Conservation (phyloP, 2,113 vertebrate species). For the Sphyrna mokarran region DNA sequence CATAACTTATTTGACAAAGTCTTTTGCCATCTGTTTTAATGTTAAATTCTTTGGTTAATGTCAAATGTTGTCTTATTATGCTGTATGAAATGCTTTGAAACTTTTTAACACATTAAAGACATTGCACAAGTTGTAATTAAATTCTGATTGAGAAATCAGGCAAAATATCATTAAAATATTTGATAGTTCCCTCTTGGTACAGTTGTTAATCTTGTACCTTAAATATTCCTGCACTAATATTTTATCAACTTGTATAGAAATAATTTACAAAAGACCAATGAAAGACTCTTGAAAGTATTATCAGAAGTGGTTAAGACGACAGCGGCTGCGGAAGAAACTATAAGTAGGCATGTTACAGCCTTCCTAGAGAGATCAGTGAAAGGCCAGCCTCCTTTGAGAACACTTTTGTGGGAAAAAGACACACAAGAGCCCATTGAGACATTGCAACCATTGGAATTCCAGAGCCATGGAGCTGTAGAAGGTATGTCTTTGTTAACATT, state of each 20-base stretch:
- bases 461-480: conserved; percentile 52
- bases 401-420: conserved; percentile 52
- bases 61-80: background rate
- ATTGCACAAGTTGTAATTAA: background rate
- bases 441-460: conserved; percentile 45
- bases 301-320: conserved; percentile 84
- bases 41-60: background rate
- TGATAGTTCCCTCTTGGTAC: background rate
- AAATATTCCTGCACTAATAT: conserved; percentile 41
- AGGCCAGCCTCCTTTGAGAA: conserved; percentile 47
- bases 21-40: background rate
- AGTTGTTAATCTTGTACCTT: background rate
- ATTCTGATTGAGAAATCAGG: background rate
- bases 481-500: conserved; percentile 16
- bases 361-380: conserved; percentile 60
- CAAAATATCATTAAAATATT: background rate
- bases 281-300: conserved; percentile 73
- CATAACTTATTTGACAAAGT: background rate
- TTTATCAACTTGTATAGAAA: conserved; percentile 49
- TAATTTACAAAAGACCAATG: conserved; percentile 66
- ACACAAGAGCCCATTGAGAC: conserved; percentile 44
- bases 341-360: conserved; percentile 74
- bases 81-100: background rate
- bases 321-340: conserved; percentile 79
- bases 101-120: background rate